phyloP scores from a whole-genome alignment of 2,888 invertebrate genomes.

The Leptinotarsa peninsularis region DNA sequence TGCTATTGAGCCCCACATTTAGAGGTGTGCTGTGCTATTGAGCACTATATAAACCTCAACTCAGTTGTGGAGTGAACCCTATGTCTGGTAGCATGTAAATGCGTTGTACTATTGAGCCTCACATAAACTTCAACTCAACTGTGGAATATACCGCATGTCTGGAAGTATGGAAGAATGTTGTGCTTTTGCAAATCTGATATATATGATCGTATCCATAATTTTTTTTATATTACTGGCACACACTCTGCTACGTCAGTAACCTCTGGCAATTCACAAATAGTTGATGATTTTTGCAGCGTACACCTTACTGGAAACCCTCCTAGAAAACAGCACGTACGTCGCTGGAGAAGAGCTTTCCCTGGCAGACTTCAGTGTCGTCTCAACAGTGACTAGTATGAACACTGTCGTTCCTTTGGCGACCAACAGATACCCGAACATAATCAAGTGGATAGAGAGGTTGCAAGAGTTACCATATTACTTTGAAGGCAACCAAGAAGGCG shows the following conservation, averaged over 20 bases:
- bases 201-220: background rate
- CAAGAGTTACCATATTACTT: constrained; percentile 51
- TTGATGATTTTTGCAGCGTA: constrained; percentile 53
- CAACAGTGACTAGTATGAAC: constrained; percentile 47
- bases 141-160: too few relatives aligned
- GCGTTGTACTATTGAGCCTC: too few relatives aligned
- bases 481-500: constrained; percentile 50
- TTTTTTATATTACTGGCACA: background rate
- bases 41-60: too few relatives aligned
- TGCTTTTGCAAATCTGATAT: too few relatives aligned
- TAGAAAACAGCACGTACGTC: constrained; percentile 55
- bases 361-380: constrained; percentile 52
- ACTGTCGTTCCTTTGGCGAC: constrained; percentile 63
- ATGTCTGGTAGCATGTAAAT: too few relatives aligned
- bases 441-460: constrained; percentile 50
- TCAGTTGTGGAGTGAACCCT: too few relatives aligned
- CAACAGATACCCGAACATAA: constrained; percentile 61
- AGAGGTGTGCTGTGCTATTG: too few relatives aligned
- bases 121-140: too few relatives aligned
- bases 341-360: constrained; percentile 51
- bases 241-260: background rate
- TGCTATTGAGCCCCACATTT: too few relatives aligned
- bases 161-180: too few relatives aligned
- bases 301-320: constrained; percentile 62
- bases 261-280: background rate